phyloP scores from a whole-genome alignment of 2,888 invertebrate species.

The Agrotis puta region DNA sequence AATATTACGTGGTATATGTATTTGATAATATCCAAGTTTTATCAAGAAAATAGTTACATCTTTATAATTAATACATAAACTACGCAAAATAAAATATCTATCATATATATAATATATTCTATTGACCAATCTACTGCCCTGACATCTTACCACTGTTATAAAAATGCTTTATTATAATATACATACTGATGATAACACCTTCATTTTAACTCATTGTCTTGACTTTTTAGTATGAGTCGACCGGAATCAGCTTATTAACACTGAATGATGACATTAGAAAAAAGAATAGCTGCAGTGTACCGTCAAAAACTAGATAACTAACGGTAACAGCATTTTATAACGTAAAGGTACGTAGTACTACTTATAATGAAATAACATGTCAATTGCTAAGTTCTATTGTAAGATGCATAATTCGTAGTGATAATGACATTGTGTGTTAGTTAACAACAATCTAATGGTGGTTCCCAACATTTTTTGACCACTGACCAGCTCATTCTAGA shows the following conservation, averaged over 20 bases:
- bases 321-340: constrained; percentile 32
- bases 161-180: constrained; percentile 33
- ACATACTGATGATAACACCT: constrained; percentile 27
- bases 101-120: constrained; percentile 40
- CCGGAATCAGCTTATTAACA: constrained; percentile 13
- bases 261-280: constrained; percentile 16
- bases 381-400: constrained; percentile 38
- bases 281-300: constrained; percentile 23
- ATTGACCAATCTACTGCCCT: constrained; percentile 62
- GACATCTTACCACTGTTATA: constrained; percentile 55
- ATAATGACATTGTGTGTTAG: constrained; percentile 21
- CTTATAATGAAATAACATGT: constrained; percentile 59
- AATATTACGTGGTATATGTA: constrained; percentile 32
- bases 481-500: too few relatives aligned
- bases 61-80: constrained; percentile 53
- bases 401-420: constrained; percentile 17
- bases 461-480: too few relatives aligned
- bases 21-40: constrained; percentile 46
- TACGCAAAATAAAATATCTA: constrained; percentile 58
- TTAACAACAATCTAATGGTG: constrained; percentile 22
- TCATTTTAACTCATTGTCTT: not conserved
- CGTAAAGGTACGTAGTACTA: constrained; percentile 38
- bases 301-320: constrained; percentile 14
- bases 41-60: constrained; percentile 61
- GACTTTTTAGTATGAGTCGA: not conserved